Conservation (phyloP, 2,797 vertebrate genomes). For the Platalea minor region DNA sequence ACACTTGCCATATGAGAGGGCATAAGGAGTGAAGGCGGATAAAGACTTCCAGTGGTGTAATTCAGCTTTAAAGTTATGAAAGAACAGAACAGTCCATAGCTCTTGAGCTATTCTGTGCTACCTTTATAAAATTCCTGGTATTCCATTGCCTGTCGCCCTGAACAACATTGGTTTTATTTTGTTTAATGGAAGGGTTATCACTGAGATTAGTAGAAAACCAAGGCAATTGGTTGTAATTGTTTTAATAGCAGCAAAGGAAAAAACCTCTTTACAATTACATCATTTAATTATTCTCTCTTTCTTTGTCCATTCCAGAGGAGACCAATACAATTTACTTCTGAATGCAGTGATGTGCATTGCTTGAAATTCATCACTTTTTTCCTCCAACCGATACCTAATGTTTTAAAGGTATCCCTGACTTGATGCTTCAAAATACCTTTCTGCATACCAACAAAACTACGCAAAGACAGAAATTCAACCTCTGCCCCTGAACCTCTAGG, state of each 20-base stretch:
- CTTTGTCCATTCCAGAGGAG: conserved; percentile 8
- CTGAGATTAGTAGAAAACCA: not conserved
- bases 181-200: not conserved
- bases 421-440: not conserved
- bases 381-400: not conserved
- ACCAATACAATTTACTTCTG: conserved; percentile 39
- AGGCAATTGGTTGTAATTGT: not conserved
- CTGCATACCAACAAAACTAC: not conserved
- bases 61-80: not conserved
- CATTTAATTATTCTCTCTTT: conserved; percentile 47
- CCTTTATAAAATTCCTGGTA: not conserved
- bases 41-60: not conserved
- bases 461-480: not conserved
- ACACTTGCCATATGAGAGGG: not conserved
- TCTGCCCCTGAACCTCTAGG: not conserved
- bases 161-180: not conserved
- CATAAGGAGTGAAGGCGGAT: not conserved
- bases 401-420: not conserved
- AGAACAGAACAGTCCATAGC: not conserved
- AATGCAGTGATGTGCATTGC: not conserved
- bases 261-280: conserved; percentile 14
- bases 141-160: not conserved
- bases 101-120: not conserved
- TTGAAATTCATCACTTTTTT: conserved; percentile 46
- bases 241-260: conserved; percentile 35